phyloP scores from a whole-genome alignment of 2,888 invertebrate genomes.

The Heliothis peltigera region DNA sequence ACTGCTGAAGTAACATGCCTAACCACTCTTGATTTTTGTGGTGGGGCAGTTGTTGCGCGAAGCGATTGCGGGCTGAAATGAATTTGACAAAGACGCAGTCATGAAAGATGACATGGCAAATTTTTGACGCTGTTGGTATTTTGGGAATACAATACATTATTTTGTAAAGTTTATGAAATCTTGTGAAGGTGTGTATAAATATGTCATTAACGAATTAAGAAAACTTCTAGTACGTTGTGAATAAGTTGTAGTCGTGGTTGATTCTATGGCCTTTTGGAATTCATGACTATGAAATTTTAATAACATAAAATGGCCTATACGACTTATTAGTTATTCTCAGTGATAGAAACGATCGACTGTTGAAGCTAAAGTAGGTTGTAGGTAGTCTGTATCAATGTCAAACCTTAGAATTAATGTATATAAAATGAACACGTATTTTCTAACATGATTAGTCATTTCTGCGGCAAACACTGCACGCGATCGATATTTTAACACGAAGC shows the following conservation, averaged over 20 bases:
- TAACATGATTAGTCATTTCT: conserved; percentile 17
- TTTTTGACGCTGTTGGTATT: conserved; percentile 46
- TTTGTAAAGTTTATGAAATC: conserved; percentile 58
- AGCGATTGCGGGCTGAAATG: conserved; percentile 19
- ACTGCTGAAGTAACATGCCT: conserved; percentile 60
- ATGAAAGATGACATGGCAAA: conserved; percentile 30
- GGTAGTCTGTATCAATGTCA: conserved; percentile 10
- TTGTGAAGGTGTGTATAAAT: conserved; percentile 65
- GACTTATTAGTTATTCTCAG: conserved; percentile 20
- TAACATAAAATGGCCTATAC: not conserved
- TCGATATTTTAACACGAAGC: conserved; percentile 30
- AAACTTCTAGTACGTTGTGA: conserved; percentile 50
- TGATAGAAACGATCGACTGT: conserved; percentile 12
- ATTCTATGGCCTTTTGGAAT: not conserved
- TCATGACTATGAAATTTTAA: conserved; percentile 14
- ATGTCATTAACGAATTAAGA: conserved; percentile 66
- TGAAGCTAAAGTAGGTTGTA: conserved; percentile 7
- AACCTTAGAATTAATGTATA: conserved; percentile 27
- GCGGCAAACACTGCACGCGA: conserved; percentile 22
- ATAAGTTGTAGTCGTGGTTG: conserved; percentile 4
- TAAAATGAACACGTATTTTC: conserved; percentile 18
- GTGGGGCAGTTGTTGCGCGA: conserved; percentile 59
- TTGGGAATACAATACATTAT: conserved; percentile 28
- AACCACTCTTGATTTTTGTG: conserved; percentile 55
- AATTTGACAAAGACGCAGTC: conserved; percentile 22